These are phyloP conservation scores for Beroe forskalii DNA, from an alignment of 37 sponge, comb jelly and placozoan species.

Conservation along the genomic window DNA sequence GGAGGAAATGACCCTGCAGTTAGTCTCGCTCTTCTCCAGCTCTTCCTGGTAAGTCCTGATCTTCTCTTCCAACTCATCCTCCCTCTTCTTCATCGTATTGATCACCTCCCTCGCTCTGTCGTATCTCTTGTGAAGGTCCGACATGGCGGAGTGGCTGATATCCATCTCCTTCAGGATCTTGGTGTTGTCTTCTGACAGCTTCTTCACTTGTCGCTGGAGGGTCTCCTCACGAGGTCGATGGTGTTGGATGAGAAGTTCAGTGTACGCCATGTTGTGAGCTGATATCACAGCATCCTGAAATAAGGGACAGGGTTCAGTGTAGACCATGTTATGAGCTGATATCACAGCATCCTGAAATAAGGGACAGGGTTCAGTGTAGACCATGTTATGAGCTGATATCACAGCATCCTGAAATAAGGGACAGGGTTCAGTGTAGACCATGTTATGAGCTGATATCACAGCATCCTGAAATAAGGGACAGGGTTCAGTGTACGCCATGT, in stretches of 20 bases:
- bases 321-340: too few relatives aligned
- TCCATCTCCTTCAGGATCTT: slow-evolving; percentile 15
- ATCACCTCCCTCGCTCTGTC: slow-evolving; percentile 38
- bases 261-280: slow-evolving; percentile 7
- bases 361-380: too few relatives aligned
- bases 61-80: slow-evolving; percentile 19
- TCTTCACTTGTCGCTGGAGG: neutral
- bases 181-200: slow-evolving; percentile 8
- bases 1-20: neutral
- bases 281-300: neutral
- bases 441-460: too few relatives aligned
- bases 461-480: too few relatives aligned
- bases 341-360: too few relatives aligned
- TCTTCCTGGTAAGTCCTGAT: slow-evolving; percentile 24
- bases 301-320: too few relatives aligned
- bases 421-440: too few relatives aligned
- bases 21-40: slow-evolving; percentile 15
- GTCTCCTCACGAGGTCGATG: neutral
- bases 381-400: too few relatives aligned
- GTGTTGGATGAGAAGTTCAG: neutral
- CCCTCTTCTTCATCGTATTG: slow-evolving; percentile 50
- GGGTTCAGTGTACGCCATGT: too few relatives aligned
- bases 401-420: too few relatives aligned
- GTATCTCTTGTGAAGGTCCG: slow-evolving; percentile 51
- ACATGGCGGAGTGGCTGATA: slow-evolving; percentile 54